These are phyloP conservation scores for Carposina sasakii DNA, from an alignment of 1,140 invertebrate species.

Conservation along the genomic window DNA sequence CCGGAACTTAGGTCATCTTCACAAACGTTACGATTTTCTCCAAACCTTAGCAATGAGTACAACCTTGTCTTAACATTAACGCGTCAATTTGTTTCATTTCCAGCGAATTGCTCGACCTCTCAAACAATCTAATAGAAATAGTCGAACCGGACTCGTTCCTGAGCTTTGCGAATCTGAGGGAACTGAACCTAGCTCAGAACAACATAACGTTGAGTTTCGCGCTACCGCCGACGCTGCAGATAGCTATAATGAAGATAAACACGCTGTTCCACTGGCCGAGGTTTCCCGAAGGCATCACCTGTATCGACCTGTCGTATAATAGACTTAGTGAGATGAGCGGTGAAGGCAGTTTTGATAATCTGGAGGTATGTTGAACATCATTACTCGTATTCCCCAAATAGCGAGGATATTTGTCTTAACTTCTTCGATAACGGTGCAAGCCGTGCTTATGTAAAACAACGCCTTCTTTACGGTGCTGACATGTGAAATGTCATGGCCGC, in stretches of 20 bases:
- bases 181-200: constrained; percentile 64
- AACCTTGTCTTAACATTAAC: no score
- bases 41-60: no score
- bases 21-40: no score
- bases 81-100: constrained; percentile 24
- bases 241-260: constrained; percentile 54
- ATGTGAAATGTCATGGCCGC: no score
- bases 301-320: constrained; percentile 65
- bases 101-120: constrained; percentile 63
- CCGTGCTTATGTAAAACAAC: no score
- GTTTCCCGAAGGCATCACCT: constrained; percentile 54
- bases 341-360: constrained; percentile 51
- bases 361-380: constrained; percentile 63
- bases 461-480: no score
- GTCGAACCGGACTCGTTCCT: constrained; percentile 54
- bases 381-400: no score
- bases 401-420: no score
- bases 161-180: constrained; percentile 42
- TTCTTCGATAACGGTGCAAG: no score
- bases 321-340: constrained; percentile 49
- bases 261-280: constrained; percentile 57
- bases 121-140: constrained; percentile 63
- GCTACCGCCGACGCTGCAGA: constrained; percentile 47
- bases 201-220: constrained; percentile 56
- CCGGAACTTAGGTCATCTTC: no score